phyloP scores from a whole-genome alignment of 2,888 invertebrate species.

The Argyra leucocephala region DNA sequence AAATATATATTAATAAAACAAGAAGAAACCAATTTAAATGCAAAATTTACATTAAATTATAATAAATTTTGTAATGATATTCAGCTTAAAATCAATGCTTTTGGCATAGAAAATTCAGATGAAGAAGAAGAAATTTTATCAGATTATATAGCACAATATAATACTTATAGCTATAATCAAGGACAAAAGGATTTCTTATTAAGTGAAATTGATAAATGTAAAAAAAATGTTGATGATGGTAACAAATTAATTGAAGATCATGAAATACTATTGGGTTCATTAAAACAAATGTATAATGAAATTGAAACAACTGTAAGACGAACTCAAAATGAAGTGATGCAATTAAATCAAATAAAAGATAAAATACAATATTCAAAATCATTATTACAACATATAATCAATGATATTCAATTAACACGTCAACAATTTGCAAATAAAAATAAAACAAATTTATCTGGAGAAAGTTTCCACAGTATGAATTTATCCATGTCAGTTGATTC shows the following conservation, averaged over 20 bases:
- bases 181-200: constrained; percentile 33
- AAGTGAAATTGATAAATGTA: constrained; percentile 34
- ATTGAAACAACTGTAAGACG: constrained; percentile 35
- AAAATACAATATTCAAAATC: constrained; percentile 39
- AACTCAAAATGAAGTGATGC: constrained; percentile 36
- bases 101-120: constrained; percentile 30
- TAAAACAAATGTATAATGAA: constrained; percentile 36
- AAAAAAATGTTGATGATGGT: constrained; percentile 29
- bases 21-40: constrained; percentile 29
- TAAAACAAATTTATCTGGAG: background rate
- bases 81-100: constrained; percentile 33
- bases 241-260: constrained; percentile 34
- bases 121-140: constrained; percentile 34
- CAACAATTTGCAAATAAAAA: constrained; percentile 5
- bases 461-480: background rate
- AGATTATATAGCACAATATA: constrained; percentile 37
- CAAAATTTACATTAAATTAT: constrained; percentile 31
- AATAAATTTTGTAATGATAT: constrained; percentile 31
- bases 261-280: constrained; percentile 34
- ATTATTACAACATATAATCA: constrained; percentile 32
- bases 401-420: constrained; percentile 29
- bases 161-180: constrained; percentile 31
- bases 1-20: constrained; percentile 30
- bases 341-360: constrained; percentile 37
- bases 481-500: background rate